These are phyloP conservation scores for Crambe crambe DNA, from an alignment of 37 sponge, comb jelly and placozoan genomes.

Conservation along the genomic window DNA sequence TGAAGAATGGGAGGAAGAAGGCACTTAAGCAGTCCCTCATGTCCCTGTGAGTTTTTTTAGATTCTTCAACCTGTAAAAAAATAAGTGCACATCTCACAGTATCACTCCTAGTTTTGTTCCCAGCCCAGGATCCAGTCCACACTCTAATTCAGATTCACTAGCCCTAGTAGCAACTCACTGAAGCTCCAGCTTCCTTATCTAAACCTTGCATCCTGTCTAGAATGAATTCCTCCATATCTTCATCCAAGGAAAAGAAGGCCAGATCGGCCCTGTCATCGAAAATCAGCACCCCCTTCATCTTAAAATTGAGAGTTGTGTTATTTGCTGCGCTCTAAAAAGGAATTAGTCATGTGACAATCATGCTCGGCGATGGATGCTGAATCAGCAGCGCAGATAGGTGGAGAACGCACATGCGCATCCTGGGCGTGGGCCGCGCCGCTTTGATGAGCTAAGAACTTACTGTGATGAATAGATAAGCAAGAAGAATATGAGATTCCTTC, in stretches of 20 bases:
- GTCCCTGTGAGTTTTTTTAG: not conserved
- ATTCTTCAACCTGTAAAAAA: slow-evolving; percentile 12
- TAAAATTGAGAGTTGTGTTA: not conserved
- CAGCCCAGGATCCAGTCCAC: not conserved
- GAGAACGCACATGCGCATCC: too few species aligned
- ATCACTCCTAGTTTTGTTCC: not conserved
- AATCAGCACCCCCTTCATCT: slow-evolving; percentile 65
- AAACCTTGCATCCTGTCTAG: not conserved
- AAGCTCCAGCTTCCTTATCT: slow-evolving; percentile 12
- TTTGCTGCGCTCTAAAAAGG: not conserved
- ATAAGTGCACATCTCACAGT: not conserved
- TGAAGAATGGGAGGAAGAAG: slow-evolving; percentile 56
- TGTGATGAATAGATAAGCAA: too few species aligned
- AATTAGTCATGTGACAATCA: too few species aligned
- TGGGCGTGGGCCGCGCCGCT: too few species aligned
- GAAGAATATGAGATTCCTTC: too few species aligned
- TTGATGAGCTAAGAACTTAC: too few species aligned
- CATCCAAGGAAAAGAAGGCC: slow-evolving; percentile 55
- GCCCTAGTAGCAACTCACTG: not conserved
- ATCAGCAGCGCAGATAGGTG: too few species aligned
- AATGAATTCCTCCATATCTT: slow-evolving; percentile 23
- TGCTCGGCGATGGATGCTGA: too few species aligned
- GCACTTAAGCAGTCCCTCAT: slow-evolving; percentile 31
- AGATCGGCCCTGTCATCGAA: slow-evolving; percentile 48
- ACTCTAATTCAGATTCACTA: not conserved